Base-by-base conservation (phyloP, 2,888 invertebrate species). In the Lypha dubia region DNA sequence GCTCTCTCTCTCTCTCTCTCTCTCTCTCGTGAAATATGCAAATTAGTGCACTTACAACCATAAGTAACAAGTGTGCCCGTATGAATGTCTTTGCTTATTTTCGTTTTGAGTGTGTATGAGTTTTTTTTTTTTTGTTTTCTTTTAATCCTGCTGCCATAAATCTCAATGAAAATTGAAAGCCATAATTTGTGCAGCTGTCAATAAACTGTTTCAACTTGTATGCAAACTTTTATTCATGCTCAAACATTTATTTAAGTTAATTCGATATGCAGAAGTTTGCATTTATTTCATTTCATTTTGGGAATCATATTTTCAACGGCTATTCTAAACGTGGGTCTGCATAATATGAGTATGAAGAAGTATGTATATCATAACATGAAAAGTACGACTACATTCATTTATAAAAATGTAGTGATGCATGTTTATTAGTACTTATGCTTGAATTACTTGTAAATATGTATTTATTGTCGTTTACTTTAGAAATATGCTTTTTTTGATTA, bases 161-260 rank as follows among this genome's bases (percentile, higher is more conserved):
- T 84, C 80, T 84, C 75, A 76, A 80, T 80, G 84, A 73, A 84
- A 84, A 76, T 76, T 84, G 71, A 80, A 84, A 80, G 67, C 74
- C 73, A 79, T 84, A 84, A 84, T 82, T 84, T 84, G 68, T 84
- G 77, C 70, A 84, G 79, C 81, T 79, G 84, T 79, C 81, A 82
- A 79, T 84, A 82, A 70, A 84, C 74, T 70, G 63, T 82, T 81
- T 81, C 58, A 81, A 74, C 53, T 77, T 73, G 58, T 62, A 73
- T 62, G 65, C 80, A 73, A n/a, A 68, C 49, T 67, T 80, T 76
- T 53, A 68, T 68, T 46, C 46, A 70, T 65, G 20, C 56, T 41
- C 71, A 28, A 65, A 58, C 35, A 73, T 73, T 56, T 15, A 70
- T 71, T 63, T 63, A 35, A 63, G 22, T 56, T 77, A 62, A 51